Evolutionary conservation across 2,113 vertebrate genomes (phyloP).

Genomic region (Heloderma charlesbogerti): DNA sequence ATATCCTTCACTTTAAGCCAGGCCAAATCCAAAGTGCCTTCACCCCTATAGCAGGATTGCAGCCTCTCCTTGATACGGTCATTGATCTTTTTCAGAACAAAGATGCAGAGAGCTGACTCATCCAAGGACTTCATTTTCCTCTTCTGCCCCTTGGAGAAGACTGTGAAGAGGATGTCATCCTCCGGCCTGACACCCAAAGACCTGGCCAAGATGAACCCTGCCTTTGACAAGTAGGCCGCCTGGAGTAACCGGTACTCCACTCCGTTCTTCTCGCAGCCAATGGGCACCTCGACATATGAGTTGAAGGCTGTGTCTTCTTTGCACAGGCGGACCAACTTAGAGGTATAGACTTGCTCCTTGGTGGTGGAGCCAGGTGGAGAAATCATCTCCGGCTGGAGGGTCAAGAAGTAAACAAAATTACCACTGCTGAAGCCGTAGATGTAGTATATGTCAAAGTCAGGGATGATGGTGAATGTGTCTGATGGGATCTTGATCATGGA

Average conservation of each 20-base stretch:
- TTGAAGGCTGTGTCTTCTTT: slow-evolving; percentile 97
- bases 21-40: slow-evolving; percentile 95
- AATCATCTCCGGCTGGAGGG: slow-evolving; percentile 97
- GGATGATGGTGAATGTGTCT: slow-evolving; percentile 96
- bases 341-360: slow-evolving; percentile 96
- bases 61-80: slow-evolving; percentile 96
- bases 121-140: slow-evolving; percentile 93
- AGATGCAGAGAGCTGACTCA: slow-evolving; percentile 95
- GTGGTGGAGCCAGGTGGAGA: slow-evolving; percentile 90
- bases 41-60: slow-evolving; percentile 97
- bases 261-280: slow-evolving; percentile 91
- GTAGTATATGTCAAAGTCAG: slow-evolving; percentile 98
- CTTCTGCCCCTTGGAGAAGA: slow-evolving; percentile 99
- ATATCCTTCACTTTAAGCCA: slow-evolving; percentile 99
- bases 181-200: slow-evolving; percentile 87
- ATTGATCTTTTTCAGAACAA: slow-evolving; percentile 93
- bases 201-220: slow-evolving; percentile 88
- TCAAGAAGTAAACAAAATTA: slow-evolving; percentile 97
- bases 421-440: slow-evolving; percentile 97
- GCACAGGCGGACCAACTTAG: slow-evolving; percentile 95
- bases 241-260: slow-evolving; percentile 96
- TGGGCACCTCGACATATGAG: slow-evolving; percentile 96
- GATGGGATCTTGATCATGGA: slow-evolving; percentile 99
- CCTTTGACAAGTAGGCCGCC: slow-evolving; percentile 94
- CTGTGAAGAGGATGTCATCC: slow-evolving; percentile 92